These are phyloP conservation scores for Apoda limacodes DNA, from an alignment of 2,888 invertebrate genomes.

Conservation along the genomic window DNA sequence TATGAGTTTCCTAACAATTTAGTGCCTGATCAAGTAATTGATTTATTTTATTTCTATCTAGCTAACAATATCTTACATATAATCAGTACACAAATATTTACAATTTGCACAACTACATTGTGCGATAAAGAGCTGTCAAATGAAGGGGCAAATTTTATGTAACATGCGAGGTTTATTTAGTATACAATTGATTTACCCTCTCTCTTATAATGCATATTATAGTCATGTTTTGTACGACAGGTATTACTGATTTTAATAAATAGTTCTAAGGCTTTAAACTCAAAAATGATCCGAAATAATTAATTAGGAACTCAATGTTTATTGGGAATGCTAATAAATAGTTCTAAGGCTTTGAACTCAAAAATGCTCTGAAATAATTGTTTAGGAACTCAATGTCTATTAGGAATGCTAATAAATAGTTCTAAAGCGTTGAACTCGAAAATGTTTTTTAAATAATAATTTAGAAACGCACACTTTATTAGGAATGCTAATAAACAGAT, in stretches of 20 bases:
- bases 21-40: constrained; percentile 24
- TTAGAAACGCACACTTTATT: no score
- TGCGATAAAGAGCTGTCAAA: constrained; percentile 56
- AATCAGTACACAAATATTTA: constrained; percentile 53
- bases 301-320: constrained; percentile 17
- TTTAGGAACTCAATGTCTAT: no score
- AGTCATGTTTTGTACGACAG: constrained; percentile 64
- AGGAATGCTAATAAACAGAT: no score
- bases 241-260: constrained; percentile 29
- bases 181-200: constrained; percentile 40
- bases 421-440: no score
- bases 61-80: constrained; percentile 42
- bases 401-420: no score
- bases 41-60: constrained; percentile 45
- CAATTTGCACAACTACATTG: constrained; percentile 39
- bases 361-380: no score
- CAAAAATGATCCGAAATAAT: constrained; percentile 31
- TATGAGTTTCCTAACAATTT: constrained; percentile 2
- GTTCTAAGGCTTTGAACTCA: no score
- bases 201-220: constrained; percentile 41
- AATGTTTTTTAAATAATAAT: no score
- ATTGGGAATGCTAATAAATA: constrained; percentile 19
- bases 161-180: constrained; percentile 5
- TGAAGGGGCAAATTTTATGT: constrained; percentile 46
- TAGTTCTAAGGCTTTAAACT: constrained; percentile 22